Evolutionary conservation across 2,113 vertebrate species (phyloP), one percentile per base, ranked within the genome.

Genomic region (Halichoerus grypus): DNA sequence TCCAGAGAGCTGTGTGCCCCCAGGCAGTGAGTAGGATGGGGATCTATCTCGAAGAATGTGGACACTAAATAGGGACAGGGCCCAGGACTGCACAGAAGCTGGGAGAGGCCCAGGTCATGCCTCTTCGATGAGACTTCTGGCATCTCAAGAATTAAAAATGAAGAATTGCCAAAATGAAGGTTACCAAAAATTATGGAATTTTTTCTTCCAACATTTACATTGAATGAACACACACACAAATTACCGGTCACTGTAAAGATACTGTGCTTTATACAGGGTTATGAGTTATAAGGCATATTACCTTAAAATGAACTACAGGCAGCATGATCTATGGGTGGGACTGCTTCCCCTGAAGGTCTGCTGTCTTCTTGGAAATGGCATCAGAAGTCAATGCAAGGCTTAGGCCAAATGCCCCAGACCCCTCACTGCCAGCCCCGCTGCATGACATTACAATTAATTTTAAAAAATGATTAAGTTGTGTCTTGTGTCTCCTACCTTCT

Each of bases 11-110:
- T 24, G 81, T 6, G 59, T 31, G 36, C 28, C 59, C 14, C 24
- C 46, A 10, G 59, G 79, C 21, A 88, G 16, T 1, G 4, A 42
- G 36, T 3, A 0, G 0, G 8, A 8, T 11, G 39, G 76, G 55
- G 22, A 33, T 7, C 3, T 12, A 0, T 1, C 33, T 65, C 12
- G 28, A 26, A 57, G 67, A 82, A 81, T 53, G 51, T 8, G 42
- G 26, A 71, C 18, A 26, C 7, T 15, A 11, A 77, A 19, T 51
- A 3, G 59, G 42, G 33, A 1, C 55, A 2, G 36, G 24, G 26
- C 18, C 61, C 49, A 24, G 82, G 61, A 42, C 55, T 46, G 12
- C 67, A 42, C 55, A n/a, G 92, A 28, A 51, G 14, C 31, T 9
- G 61, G 87, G 53, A 71, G 55, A 36, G 61, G 36, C 36, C 67